phyloP scores from a whole-genome alignment of 2,888 invertebrate species.

The Sesia bembeciformis region DNA sequence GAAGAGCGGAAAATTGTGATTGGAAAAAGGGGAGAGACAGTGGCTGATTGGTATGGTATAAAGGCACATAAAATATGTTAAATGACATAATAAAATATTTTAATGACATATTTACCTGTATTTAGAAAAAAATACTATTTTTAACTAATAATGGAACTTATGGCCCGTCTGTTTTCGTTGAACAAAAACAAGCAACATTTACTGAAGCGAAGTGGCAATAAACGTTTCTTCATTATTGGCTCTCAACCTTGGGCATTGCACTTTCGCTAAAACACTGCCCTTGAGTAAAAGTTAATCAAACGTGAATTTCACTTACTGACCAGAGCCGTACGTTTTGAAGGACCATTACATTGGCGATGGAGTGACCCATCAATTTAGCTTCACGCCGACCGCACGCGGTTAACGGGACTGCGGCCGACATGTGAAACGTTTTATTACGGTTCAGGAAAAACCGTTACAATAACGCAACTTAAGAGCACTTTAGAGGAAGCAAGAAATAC shows the following conservation, averaged over 20 bases:
- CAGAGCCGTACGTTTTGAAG: conserved; percentile 64
- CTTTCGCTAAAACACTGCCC: conserved; percentile 11
- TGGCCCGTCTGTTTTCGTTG: too few species aligned
- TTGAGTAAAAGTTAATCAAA: conserved; percentile 64
- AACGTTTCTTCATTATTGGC: conserved; percentile 9
- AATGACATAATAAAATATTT: too few species aligned
- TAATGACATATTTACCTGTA: too few species aligned
- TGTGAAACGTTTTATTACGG: conserved; percentile 66
- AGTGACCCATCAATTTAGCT: conserved; percentile 70
- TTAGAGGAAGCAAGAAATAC: conserved; percentile 20
- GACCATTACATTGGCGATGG: conserved; percentile 68
- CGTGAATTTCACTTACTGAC: conserved; percentile 68
- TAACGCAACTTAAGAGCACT: conserved; percentile 31
- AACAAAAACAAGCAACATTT: too few species aligned
- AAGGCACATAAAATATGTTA: too few species aligned
- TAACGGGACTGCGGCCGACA: conserved; percentile 51
- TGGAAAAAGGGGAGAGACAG: too few species aligned
- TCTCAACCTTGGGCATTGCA: conserved; percentile 6
- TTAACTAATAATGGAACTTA: too few species aligned
- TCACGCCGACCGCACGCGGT: conserved; percentile 64
- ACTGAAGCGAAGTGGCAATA: conserved; percentile 3
- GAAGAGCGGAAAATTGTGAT: too few species aligned
- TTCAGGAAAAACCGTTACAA: conserved; percentile 58
- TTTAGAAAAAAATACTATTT: too few species aligned
- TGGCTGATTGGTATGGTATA: too few species aligned